Conservation (phyloP, 2,113 vertebrate genomes). For the Phaethornis superciliosus region DNA sequence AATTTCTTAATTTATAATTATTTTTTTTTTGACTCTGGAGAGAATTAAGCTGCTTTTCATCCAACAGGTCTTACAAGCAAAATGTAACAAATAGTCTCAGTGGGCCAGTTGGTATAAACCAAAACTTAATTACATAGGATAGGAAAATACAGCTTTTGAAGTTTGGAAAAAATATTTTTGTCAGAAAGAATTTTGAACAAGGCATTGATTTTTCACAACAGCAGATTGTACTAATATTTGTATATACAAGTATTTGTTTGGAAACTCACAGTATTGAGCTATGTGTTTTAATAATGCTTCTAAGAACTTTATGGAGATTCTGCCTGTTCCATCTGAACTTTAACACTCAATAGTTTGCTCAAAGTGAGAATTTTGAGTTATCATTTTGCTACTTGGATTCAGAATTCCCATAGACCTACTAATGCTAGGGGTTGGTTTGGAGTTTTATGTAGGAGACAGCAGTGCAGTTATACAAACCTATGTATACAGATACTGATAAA, state of each 20-base stretch:
- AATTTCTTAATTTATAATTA: not conserved
- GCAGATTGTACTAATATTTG: not conserved
- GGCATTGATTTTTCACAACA: not conserved
- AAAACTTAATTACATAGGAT: not conserved
- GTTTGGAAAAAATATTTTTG: not conserved
- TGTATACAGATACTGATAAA: not conserved
- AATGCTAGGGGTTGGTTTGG: not conserved
- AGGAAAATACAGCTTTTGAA: not conserved
- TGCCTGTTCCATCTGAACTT: not conserved
- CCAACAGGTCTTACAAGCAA: not conserved
- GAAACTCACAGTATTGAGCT: not conserved
- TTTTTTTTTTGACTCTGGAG: not conserved
- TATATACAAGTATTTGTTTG: not conserved
- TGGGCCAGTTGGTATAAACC: not conserved
- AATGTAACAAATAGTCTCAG: not conserved
- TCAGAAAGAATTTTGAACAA: not conserved
- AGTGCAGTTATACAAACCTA: not conserved
- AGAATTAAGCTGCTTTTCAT: not conserved
- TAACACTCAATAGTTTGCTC: not conserved
- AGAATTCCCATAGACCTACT: not conserved
- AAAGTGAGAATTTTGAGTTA: not conserved
- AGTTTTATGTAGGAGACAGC: not conserved
- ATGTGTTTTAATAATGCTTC: not conserved
- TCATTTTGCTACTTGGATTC: not conserved
- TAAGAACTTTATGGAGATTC: not conserved